Conservation (phyloP, 2,113 vertebrate species). For the Phyllostomus discolor region DNA sequence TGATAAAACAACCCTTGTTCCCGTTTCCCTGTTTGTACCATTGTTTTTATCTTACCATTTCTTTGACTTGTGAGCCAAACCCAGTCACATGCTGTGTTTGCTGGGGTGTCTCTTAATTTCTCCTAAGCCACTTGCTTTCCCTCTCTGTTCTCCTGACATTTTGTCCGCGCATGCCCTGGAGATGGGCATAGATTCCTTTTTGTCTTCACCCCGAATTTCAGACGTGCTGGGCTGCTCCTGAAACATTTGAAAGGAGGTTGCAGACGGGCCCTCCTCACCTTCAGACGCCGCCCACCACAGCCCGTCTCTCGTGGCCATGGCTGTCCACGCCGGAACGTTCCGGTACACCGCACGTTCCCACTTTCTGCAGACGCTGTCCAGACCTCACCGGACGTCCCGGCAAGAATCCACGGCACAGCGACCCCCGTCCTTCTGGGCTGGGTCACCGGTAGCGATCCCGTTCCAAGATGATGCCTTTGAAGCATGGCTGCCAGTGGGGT, state of each 20-base stretch:
- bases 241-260: neutral
- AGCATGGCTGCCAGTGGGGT: too few relatives aligned
- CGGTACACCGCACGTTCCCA: fast-evolving
- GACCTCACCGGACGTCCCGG: neutral
- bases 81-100: neutral
- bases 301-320: neutral
- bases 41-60: neutral
- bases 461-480: neutral
- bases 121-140: too few relatives aligned
- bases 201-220: neutral
- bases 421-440: neutral
- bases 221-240: neutral
- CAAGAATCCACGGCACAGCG: neutral
- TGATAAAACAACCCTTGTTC: neutral
- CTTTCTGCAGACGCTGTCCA: neutral
- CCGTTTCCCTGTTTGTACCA: neutral
- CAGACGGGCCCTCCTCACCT: neutral
- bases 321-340: neutral
- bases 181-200: fast-evolving
- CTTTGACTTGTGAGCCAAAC: neutral
- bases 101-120: neutral
- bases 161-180: neutral
- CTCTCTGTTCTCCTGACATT: fast-evolving
- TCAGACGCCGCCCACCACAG: neutral
- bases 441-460: fast-evolving